Percentiles rank a stretch among this genome's conserved stretches.
These are phyloP conservation scores for Chloromyia formosa DNA, from an alignment of 2,888 invertebrate genomes.

Conservation along the genomic window DNA sequence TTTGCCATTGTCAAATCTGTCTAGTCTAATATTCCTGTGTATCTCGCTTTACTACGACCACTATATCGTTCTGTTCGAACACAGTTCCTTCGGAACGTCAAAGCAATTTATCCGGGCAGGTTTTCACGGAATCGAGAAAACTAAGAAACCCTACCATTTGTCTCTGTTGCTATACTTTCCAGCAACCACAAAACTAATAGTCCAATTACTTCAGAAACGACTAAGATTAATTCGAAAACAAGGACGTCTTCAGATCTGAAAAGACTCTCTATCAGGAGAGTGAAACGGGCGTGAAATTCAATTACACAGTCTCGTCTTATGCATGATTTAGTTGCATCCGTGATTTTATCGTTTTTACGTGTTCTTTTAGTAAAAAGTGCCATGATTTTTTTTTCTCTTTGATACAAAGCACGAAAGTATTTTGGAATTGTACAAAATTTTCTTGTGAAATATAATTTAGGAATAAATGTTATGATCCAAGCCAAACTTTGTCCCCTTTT, in stretches of 20 bases:
- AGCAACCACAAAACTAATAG: slow-evolving; percentile 37
- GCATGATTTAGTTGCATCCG: slow-evolving; percentile 3
- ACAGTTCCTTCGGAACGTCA: too few species aligned
- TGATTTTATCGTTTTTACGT: too few species aligned
- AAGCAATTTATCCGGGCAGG: slow-evolving; percentile 21
- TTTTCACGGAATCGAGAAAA: slow-evolving; percentile 16
- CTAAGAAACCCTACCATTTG: slow-evolving; percentile 19
- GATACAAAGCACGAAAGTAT: too few species aligned
- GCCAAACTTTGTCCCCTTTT: too few species aligned
- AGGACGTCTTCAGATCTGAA: slow-evolving; percentile 34
- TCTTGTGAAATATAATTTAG: too few species aligned
- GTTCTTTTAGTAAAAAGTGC: too few species aligned
- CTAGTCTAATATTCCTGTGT: too few species aligned
- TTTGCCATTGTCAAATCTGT: too few species aligned
- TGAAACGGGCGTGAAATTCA: slow-evolving; percentile 37
- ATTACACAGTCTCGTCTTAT: slow-evolving; percentile 22
- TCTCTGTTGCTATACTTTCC: background rate
- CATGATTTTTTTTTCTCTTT: too few species aligned
- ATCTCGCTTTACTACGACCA: too few species aligned
- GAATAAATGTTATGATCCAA: too few species aligned
- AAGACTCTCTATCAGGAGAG: slow-evolving; percentile 14
- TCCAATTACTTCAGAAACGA: slow-evolving; percentile 35
- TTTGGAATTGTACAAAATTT: too few species aligned
- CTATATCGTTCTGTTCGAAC: background rate
- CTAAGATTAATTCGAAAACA: slow-evolving; percentile 37